phyloP scores from a whole-genome alignment of 2,888 invertebrate species.

The Incurvaria masculella region DNA sequence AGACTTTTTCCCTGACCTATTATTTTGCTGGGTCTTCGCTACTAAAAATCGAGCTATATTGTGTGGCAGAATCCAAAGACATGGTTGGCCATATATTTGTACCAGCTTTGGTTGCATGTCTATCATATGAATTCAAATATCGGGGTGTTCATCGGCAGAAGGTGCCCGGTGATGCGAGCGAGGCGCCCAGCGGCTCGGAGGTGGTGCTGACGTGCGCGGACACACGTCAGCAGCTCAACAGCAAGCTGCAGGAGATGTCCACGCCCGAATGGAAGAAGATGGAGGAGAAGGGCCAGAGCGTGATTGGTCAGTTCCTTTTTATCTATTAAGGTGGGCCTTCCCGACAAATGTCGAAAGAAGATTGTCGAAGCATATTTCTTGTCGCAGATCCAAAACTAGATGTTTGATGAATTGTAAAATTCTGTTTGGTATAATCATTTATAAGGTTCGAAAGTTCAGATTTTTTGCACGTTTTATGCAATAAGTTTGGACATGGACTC shows the following conservation, averaged over 20 bases:
- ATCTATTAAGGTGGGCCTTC: no score
- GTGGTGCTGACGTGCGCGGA: slow-evolving; percentile 24
- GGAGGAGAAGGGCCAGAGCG: slow-evolving; percentile 28
- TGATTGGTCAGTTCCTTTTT: slow-evolving; percentile 31
- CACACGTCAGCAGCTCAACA: slow-evolving; percentile 26
- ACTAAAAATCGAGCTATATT: not conserved
- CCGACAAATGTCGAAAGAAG: no score
- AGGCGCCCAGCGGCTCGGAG: slow-evolving; percentile 27
- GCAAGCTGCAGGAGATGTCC: slow-evolving; percentile 26
- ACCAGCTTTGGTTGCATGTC: not conserved
- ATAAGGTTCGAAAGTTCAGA: no score
- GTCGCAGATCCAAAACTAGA: no score
- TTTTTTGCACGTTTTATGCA: no score
- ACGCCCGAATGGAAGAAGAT: slow-evolving; percentile 39
- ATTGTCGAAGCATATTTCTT: no score
- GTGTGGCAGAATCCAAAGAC: not conserved
- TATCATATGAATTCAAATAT: not conserved
- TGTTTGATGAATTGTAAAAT: no score
- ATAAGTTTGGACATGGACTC: no score
- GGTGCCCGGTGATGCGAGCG: slow-evolving; percentile 21
- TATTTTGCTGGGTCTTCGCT: no score
- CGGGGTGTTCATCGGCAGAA: slow-evolving; percentile 22
- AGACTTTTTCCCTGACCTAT: no score
- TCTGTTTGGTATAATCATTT: no score
- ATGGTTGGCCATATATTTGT: not conserved